Percentiles rank a stretch among this genome's conserved stretches.
Evolutionary conservation across 1,140 invertebrate species (phyloP).

Genomic region (Drosophila ambigua): DNA sequence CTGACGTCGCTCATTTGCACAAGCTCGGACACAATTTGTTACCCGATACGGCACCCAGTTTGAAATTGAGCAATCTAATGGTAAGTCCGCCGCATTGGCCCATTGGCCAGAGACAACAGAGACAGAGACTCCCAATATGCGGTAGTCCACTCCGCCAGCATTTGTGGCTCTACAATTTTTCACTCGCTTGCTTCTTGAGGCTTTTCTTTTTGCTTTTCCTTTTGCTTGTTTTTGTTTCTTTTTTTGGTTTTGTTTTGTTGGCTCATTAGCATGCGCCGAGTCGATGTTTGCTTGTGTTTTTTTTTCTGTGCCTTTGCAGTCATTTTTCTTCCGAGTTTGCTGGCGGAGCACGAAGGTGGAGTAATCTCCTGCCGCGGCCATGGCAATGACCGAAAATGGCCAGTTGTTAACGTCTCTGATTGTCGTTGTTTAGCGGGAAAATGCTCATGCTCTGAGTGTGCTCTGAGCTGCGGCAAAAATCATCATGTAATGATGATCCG

Average conservation of each 20-base stretch:
- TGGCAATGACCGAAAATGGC: conserved; percentile 77
- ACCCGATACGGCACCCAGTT: conserved; percentile 79
- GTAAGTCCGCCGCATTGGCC: conserved; percentile 57
- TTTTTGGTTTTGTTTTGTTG: conserved; percentile 19
- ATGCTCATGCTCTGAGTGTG: neutral
- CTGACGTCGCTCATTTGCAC: conserved; percentile 60
- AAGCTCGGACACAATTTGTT: conserved; percentile 75
- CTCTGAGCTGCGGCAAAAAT: conserved; percentile 33
- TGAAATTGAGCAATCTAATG: conserved; percentile 84
- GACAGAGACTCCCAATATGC: neutral
- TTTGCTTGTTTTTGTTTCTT: conserved; percentile 18
- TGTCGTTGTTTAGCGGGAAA: conserved; percentile 41
- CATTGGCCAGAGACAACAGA: neutral
- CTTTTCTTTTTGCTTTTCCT: conserved; percentile 8
- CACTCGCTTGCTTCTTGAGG: conserved; percentile 10
- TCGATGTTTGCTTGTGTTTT: conserved; percentile 53
- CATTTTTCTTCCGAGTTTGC: conserved; percentile 11
- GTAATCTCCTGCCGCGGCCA: conserved; percentile 43
- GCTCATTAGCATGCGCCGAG: conserved; percentile 70
- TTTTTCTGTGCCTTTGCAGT: conserved; percentile 15
- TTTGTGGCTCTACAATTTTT: conserved; percentile 15
- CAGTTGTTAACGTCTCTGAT: conserved; percentile 41
- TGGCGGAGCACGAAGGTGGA: neutral
- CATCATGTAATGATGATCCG: conserved; percentile 33
- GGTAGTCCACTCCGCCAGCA: conserved; percentile 33